Evolutionary conservation across 1,140 invertebrate genomes (phyloP).

Genomic region (Manduca sexta): DNA sequence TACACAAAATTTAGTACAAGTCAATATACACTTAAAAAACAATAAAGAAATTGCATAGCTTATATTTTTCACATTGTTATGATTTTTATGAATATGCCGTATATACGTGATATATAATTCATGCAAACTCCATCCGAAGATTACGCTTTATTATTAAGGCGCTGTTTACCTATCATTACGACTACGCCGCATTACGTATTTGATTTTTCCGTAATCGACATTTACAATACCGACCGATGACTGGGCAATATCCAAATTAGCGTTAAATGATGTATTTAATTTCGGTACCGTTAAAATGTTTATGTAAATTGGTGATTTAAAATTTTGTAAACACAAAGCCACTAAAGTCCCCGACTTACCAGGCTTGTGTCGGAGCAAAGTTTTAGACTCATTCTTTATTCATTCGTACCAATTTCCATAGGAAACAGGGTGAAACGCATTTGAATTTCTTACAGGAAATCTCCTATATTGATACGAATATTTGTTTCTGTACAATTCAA

Average conservation of each 20-base stretch:
- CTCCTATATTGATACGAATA: conserved; percentile 40
- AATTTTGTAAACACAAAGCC: conserved; percentile 18
- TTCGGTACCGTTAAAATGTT: conserved; percentile 10
- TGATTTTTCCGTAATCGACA: neutral
- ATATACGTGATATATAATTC: no score
- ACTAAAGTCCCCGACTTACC: conserved; percentile 17
- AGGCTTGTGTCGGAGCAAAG: conserved; percentile 22
- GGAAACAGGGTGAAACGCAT: conserved; percentile 34
- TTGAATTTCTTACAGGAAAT: conserved; percentile 41
- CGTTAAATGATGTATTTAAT: conserved; percentile 8
- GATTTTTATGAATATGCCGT: no score
- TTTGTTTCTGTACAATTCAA: conserved; percentile 31
- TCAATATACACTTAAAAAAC: no score
- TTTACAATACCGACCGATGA: conserved; percentile 3
- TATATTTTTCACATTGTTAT: no score
- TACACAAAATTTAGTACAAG: no score
- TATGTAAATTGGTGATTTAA: conserved; percentile 25
- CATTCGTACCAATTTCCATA: conserved; percentile 46
- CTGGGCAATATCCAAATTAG: conserved; percentile 10
- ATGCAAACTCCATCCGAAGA: no score
- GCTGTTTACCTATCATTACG: neutral
- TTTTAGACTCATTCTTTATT: conserved; percentile 40
- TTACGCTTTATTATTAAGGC: no score
- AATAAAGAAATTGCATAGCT: no score
- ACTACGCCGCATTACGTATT: neutral